Percentiles rank a stretch among this genome's conserved stretches.
These are phyloP conservation scores for Sinosuthora webbiana DNA, from an alignment of 2,113 vertebrate genomes.

Conservation along the genomic window DNA sequence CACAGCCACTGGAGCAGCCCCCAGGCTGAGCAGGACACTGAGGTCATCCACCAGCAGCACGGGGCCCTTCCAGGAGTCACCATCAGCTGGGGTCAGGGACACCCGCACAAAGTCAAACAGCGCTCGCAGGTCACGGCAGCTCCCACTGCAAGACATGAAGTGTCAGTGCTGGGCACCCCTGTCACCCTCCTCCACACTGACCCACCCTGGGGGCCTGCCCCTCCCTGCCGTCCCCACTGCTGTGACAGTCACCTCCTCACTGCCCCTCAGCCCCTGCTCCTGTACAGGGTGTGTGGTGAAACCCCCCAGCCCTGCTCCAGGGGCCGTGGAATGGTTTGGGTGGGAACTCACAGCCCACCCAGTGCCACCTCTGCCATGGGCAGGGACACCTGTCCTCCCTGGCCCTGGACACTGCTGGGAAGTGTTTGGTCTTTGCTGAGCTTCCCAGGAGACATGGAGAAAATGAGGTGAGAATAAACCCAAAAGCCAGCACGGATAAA, in stretches of 20 bases:
- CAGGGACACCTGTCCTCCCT: accelerated
- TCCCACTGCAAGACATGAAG: constrained; percentile 59
- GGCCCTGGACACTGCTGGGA: not conserved
- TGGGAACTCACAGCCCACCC: not conserved
- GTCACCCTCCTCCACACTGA: not conserved
- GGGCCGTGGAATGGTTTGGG: accelerated
- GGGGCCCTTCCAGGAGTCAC: constrained; percentile 58
- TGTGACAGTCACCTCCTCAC: not conserved
- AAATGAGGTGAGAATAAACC: not conserved
- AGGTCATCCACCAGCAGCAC: constrained; percentile 89
- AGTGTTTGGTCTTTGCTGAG: not conserved
- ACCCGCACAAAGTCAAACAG: constrained; percentile 78
- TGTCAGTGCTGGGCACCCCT: accelerated
- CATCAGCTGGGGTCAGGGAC: constrained; percentile 21
- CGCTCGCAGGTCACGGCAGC: constrained; percentile 56
- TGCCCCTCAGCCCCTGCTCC: not conserved
- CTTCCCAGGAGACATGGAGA: not conserved
- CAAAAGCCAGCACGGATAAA: not conserved
- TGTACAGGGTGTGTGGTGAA: accelerated
- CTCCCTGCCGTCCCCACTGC: not conserved
- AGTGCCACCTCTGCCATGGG: not conserved
- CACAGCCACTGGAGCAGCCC: constrained; percentile 61
- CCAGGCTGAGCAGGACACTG: constrained; percentile 86
- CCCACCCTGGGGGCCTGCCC: accelerated
- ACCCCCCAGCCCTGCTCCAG: not conserved